phyloP scores from a whole-genome alignment of 2,113 vertebrate species.

The Rostratula benghalensis region DNA sequence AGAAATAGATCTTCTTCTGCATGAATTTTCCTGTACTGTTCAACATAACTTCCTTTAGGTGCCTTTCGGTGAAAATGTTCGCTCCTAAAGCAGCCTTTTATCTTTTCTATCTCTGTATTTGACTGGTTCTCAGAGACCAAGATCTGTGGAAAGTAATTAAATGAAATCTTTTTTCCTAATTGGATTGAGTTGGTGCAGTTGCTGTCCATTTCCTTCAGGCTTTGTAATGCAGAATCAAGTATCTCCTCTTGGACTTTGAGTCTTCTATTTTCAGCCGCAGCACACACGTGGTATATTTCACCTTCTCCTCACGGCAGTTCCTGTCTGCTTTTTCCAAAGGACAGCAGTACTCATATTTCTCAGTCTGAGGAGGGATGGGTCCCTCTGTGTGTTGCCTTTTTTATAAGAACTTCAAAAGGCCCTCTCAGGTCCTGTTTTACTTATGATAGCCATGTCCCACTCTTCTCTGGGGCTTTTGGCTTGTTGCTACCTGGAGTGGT shows the following conservation, averaged over 20 bases:
- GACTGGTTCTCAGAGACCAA: background rate
- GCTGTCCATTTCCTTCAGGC: background rate
- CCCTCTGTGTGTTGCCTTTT: background rate
- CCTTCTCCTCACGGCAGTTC: background rate
- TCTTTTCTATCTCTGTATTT: conserved; percentile 17
- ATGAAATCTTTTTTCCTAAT: conserved; percentile 55
- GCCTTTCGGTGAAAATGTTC: background rate
- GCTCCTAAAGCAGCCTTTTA: background rate
- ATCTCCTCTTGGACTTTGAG: background rate
- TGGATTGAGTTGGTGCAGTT: background rate
- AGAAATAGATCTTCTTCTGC: background rate
- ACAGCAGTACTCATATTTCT: background rate
- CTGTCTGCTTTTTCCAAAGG: background rate
- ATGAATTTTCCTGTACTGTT: background rate
- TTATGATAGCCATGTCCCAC: background rate
- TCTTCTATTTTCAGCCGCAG: background rate
- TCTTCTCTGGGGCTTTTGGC: background rate
- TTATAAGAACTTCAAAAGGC: background rate
- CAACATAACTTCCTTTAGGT: background rate
- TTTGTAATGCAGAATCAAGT: background rate
- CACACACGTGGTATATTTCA: background rate
- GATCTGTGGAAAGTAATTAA: conserved; percentile 38
- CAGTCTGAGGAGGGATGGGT: background rate
- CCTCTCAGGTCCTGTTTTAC: background rate
- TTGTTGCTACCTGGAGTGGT: background rate